Conservation (phyloP, 2,888 invertebrate genomes). For the Halictus quadricinctus region DNA sequence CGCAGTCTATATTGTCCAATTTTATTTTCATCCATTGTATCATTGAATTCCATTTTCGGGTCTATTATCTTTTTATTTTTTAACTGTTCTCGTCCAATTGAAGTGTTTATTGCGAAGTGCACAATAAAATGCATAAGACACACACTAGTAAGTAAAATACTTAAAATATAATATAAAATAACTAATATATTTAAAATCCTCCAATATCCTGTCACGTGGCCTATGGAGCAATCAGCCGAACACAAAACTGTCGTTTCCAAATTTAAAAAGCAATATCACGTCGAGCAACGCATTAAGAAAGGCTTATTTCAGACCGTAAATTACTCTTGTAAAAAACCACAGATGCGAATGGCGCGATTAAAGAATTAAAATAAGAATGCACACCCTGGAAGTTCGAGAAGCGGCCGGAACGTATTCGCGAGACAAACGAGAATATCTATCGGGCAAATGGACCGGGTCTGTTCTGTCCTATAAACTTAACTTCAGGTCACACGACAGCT, state of each 20-base stretch:
- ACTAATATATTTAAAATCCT: background rate
- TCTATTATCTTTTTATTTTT: background rate
- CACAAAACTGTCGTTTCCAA: background rate
- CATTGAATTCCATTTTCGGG: background rate
- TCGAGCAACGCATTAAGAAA: background rate
- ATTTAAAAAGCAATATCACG: background rate
- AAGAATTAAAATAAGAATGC: background rate
- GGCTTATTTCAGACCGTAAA: background rate
- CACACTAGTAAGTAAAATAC: too few relatives aligned
- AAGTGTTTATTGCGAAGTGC: too few relatives aligned
- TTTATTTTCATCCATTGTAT: background rate
- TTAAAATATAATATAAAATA: background rate
- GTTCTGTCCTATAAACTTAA: conserved; percentile 67
- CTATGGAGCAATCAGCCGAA: background rate
- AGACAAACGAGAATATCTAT: conserved; percentile 47
- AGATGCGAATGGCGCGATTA: background rate
- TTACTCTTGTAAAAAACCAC: too few relatives aligned
- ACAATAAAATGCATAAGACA: background rate
- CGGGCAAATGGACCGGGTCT: conserved; percentile 60
- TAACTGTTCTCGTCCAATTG: background rate
- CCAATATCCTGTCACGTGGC: background rate
- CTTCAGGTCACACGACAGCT: conserved; percentile 66
- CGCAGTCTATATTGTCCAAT: background rate
- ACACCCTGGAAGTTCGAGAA: background rate
- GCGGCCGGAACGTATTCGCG: background rate